Conservation (phyloP, 1,140 invertebrate genomes). For the Oreohelix idahoensis region DNA sequence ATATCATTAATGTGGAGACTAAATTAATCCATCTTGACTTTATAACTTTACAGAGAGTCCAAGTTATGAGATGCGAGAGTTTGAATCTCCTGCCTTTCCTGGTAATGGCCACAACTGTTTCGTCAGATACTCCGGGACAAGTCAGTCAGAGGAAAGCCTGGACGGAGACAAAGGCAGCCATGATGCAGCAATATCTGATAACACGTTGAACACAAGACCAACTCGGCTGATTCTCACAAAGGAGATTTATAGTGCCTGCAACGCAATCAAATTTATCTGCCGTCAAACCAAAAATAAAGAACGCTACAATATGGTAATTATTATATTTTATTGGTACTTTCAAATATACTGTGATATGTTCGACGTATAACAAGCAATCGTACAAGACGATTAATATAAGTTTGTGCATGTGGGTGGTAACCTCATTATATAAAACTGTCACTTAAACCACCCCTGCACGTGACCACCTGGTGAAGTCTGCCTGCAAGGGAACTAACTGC, state of each 20-base stretch:
- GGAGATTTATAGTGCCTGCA: constrained; percentile 69
- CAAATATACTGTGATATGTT: too few species aligned
- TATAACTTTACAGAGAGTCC: constrained; percentile 11
- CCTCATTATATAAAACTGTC: too few species aligned
- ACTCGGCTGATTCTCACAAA: constrained; percentile 45
- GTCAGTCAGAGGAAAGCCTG: constrained; percentile 2
- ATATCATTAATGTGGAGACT: neutral
- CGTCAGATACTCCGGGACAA: constrained; percentile 76
- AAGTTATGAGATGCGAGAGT: neutral
- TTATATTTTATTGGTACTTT: too few species aligned
- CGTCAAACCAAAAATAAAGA: constrained; percentile 69
- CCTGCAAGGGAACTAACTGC: too few species aligned
- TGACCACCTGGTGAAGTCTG: too few species aligned
- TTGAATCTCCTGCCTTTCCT: neutral
- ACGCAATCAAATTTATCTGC: constrained; percentile 74
- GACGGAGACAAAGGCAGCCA: neutral
- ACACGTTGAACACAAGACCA: neutral
- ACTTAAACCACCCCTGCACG: too few species aligned
- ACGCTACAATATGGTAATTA: constrained; percentile 65
- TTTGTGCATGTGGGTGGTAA: too few species aligned
- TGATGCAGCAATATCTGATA: neutral
- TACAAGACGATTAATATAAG: too few species aligned
- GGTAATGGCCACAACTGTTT: constrained; percentile 65
- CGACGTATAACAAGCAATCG: too few species aligned
- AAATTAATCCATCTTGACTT: neutral